These are phyloP conservation scores for Chelon labrosus DNA, from an alignment of 2,797 vertebrate species.

Conservation along the genomic window DNA sequence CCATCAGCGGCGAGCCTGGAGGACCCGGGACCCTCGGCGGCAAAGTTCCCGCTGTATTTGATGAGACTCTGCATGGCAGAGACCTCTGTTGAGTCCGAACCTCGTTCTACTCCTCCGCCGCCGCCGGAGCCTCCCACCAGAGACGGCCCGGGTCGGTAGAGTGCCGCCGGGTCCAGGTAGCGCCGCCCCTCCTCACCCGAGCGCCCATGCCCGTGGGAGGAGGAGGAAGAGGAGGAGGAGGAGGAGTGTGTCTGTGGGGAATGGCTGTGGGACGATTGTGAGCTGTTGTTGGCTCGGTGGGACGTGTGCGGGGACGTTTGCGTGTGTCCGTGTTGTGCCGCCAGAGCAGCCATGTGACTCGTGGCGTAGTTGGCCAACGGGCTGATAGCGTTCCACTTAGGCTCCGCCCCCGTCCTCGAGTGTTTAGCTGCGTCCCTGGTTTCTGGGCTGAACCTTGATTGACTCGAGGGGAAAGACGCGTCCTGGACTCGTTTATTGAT, in stretches of 20 bases:
- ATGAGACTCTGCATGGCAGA: constrained; percentile 99
- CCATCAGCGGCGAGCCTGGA: constrained; percentile 85
- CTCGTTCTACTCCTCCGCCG: constrained; percentile 64
- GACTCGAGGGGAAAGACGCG: constrained; percentile 73
- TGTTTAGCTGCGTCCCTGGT: constrained; percentile 89
- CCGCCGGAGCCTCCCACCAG: constrained; percentile 61
- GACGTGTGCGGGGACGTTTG: constrained; percentile 68
- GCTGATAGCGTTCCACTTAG: constrained; percentile 94
- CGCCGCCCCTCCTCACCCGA: constrained; percentile 90
- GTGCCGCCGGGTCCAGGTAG: constrained; percentile 87
- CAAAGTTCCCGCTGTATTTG: constrained; percentile 96
- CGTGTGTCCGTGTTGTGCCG: constrained; percentile 91
- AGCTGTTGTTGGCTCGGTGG: constrained; percentile 57
- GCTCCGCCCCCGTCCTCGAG: constrained; percentile 82
- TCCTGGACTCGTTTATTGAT: constrained; percentile 86
- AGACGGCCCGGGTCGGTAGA: constrained; percentile 78
- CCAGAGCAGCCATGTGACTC: constrained; percentile 94
- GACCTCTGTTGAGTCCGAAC: constrained; percentile 82
- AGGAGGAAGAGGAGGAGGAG: not conserved
- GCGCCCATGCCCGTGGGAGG: constrained; percentile 71
- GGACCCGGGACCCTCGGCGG: constrained; percentile 82
- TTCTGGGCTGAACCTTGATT: constrained; percentile 87
- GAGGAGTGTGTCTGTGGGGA: constrained; percentile 73
- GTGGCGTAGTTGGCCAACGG: constrained; percentile 91
- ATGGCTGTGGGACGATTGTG: constrained; percentile 68